Evolutionary conservation across 2,113 vertebrate species (phyloP).

Genomic region (Pyrgilauda ruficollis): DNA sequence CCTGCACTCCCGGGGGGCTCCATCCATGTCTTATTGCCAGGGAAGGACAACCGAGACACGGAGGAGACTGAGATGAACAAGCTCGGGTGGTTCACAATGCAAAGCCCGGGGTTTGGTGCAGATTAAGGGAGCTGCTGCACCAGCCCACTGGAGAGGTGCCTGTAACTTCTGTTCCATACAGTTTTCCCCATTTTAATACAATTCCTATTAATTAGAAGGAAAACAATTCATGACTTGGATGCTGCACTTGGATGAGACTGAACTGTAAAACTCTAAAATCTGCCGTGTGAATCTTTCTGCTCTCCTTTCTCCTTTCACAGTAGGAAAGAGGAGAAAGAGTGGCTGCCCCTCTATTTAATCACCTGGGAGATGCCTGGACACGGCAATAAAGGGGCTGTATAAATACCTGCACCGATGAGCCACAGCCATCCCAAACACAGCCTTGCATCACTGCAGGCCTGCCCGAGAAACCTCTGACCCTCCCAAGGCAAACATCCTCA

Average conservation of each 20-base stretch:
- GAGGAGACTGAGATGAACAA: not conserved
- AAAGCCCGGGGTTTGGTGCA: not conserved
- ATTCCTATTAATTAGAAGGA: not conserved
- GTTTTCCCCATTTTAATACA: not conserved
- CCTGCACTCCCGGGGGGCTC: not conserved
- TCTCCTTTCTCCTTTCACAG: not conserved
- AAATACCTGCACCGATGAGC: conserved; percentile 2
- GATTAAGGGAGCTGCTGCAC: not conserved
- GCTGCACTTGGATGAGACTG: not conserved
- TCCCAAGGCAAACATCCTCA: not conserved
- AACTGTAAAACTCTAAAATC: not conserved
- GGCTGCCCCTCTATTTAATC: not conserved
- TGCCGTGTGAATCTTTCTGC: not conserved
- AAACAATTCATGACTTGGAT: not conserved
- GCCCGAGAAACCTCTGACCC: not conserved
- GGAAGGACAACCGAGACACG: not conserved
- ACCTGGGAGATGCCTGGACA: not conserved
- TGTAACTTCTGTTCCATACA: fast-evolving
- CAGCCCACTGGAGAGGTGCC: not conserved
- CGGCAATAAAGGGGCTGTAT: not conserved
- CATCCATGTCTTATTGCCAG: fast-evolving
- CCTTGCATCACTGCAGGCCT: fast-evolving
- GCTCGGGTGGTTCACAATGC: fast-evolving
- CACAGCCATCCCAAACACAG: not conserved
- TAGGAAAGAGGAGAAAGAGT: not conserved